Conservation (phyloP, 2,113 vertebrate genomes). For the Brachypteracias leptosomus region DNA sequence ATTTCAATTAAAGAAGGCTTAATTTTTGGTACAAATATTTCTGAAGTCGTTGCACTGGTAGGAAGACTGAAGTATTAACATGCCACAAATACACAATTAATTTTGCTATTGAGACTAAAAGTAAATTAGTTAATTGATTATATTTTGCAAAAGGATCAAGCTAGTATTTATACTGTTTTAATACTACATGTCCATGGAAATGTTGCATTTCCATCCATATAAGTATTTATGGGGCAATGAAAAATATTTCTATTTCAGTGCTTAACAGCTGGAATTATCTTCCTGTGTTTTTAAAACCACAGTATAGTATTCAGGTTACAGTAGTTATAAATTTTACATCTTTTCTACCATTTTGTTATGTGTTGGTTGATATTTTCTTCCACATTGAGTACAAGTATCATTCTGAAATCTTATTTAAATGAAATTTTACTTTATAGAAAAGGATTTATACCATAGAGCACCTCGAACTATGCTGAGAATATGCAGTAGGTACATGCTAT, state of each 20-base stretch:
- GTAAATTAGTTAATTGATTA: background rate
- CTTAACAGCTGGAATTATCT: background rate
- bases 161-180: background rate
- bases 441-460: background rate
- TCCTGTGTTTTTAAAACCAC: background rate
- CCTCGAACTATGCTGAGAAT: background rate
- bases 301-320: background rate
- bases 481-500: background rate
- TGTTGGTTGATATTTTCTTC: background rate
- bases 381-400: background rate
- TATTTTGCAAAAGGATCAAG: background rate
- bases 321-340: background rate
- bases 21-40: background rate
- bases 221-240: background rate
- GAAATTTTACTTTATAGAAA: background rate
- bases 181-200: background rate
- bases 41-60: background rate
- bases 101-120: background rate
- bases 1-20: background rate
- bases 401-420: background rate
- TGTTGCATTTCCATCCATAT: background rate
- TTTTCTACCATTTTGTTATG: background rate
- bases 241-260: background rate
- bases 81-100: background rate
- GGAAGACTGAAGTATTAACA: background rate